A percentile compares a stretch with the other conserved stretches of the same genome.
These are phyloP conservation scores for Drosophila navojoa DNA, from an alignment of 1,140 invertebrate species.

Conservation along the genomic window DNA sequence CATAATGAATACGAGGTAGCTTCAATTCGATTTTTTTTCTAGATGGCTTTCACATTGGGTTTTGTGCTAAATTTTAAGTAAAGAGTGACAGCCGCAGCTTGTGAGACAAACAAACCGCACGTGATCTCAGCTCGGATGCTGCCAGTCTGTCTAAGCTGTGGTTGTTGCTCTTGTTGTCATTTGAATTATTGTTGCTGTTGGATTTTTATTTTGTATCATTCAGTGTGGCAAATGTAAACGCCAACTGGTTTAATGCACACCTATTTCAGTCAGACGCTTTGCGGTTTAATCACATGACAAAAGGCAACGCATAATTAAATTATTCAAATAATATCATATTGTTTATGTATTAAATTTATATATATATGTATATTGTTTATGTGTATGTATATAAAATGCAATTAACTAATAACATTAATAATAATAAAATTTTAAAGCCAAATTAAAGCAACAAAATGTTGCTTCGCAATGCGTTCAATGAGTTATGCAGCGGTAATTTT, in stretches of 20 bases:
- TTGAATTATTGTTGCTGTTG: constrained; percentile 10
- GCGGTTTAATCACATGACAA: constrained; percentile 63
- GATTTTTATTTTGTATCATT: neutral
- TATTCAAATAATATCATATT: neutral
- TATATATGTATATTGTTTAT: neutral
- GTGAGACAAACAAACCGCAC: constrained; percentile 52
- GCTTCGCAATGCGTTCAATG: constrained; percentile 14
- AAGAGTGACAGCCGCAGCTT: constrained; percentile 1
- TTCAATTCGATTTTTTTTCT: neutral
- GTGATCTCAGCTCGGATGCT: constrained; percentile 55
- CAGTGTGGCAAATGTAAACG: constrained; percentile 42
- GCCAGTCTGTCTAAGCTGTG: constrained; percentile 1
- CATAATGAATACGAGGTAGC: neutral
- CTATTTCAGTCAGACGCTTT: constrained; percentile 21
- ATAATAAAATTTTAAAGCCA: constrained; percentile 28
- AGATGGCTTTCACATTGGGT: neutral
- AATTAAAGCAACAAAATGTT: constrained; percentile 41
- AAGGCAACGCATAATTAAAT: constrained; percentile 17
- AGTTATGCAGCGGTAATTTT: constrained; percentile 28
- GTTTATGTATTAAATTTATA: neutral
- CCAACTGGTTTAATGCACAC: constrained; percentile 67
- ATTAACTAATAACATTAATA: constrained; percentile 60
- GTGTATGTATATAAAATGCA: constrained; percentile 45
- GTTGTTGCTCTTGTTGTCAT: neutral
- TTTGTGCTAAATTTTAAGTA: constrained; percentile 2